Evolutionary conservation across 1,140 invertebrate species (phyloP), one percentile per base, ranked within the genome.

Genomic region (Lysiphlebus fabarum): DNA sequence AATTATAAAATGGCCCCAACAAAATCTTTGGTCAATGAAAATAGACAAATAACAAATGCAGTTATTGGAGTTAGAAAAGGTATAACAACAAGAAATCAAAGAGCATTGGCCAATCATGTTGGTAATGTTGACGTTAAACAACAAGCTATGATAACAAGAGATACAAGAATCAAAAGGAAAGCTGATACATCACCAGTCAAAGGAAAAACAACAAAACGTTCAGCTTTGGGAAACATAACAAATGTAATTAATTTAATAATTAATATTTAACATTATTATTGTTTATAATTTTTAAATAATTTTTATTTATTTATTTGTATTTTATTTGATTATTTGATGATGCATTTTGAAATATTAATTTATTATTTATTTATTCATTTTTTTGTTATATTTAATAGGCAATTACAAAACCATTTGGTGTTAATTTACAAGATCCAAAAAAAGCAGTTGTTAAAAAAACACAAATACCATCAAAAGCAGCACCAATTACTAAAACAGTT

Each of bases 141-240:
- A 54, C 65, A 57, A 17, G 44, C 67, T n/a, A 59, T 61, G 38
- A n/a, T 69, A 12, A 45, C 53, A 9, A 76, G 73, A 66, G 77
- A 81, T 60, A 44, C 70, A 6, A 70, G 78, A 42, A 62, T 69
- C 5, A 83, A 83, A 64, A 65, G 82, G 45, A 83, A 83, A 73
- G 81, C 82, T 0, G 82, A 82, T 14, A 73, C 72, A 41, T 82
- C 81, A 0, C 81, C 81, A 4, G 53, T 71, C 4, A 77, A 79
- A 50, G 74, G 76, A 5, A 78, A 74, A 74, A 71, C 62, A 26
- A 67, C 68, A n/a, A 91, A 90, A 71, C 78, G 88, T 68, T 85
- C 85, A 56, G 88, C 87, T 3, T 85, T 92, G 66, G 87, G 87
- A 62, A 90, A 92, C 68, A 83, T 91, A 49, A 91, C 89, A 5